Conservation (phyloP, 2,113 vertebrate species). For the Myodes glareolus region DNA sequence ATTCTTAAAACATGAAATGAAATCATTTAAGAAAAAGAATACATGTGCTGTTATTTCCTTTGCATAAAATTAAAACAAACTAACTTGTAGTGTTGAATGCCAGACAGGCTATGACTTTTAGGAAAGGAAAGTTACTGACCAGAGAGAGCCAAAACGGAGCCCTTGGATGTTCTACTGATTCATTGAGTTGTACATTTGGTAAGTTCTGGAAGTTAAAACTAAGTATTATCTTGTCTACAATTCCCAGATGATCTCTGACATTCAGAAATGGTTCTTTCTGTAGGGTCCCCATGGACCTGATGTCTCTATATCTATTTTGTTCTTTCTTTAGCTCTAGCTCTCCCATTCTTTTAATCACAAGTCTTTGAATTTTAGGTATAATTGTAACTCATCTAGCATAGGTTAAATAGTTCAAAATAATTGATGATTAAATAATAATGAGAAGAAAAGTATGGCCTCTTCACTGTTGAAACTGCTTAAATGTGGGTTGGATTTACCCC, state of each 20-base stretch:
- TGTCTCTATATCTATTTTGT: not conserved
- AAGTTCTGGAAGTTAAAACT: not conserved
- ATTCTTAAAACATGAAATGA: not conserved
- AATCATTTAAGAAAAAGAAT: not conserved
- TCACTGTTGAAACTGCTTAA: not conserved
- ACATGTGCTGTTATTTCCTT: not conserved
- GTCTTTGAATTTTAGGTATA: constrained; percentile 1
- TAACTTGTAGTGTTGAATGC: not conserved
- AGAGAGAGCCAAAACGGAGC: fast-evolving
- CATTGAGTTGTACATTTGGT: not conserved
- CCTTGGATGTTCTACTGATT: not conserved
- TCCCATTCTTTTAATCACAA: not conserved
- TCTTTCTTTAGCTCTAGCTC: too few relatives aligned
- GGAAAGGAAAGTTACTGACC: not conserved
- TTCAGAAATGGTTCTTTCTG: not conserved
- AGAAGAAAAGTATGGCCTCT: not conserved
- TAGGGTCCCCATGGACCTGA: not conserved
- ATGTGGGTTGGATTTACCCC: not conserved
- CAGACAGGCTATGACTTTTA: not conserved
- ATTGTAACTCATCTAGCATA: constrained; percentile 16
- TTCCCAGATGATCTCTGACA: not conserved
- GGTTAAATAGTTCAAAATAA: not conserved
- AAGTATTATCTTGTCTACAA: not conserved
- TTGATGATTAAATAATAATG: not conserved
- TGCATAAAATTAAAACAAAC: not conserved